Evolutionary conservation across 2,113 vertebrate genomes (phyloP).

Genomic region (Peucedramus taeniatus): DNA sequence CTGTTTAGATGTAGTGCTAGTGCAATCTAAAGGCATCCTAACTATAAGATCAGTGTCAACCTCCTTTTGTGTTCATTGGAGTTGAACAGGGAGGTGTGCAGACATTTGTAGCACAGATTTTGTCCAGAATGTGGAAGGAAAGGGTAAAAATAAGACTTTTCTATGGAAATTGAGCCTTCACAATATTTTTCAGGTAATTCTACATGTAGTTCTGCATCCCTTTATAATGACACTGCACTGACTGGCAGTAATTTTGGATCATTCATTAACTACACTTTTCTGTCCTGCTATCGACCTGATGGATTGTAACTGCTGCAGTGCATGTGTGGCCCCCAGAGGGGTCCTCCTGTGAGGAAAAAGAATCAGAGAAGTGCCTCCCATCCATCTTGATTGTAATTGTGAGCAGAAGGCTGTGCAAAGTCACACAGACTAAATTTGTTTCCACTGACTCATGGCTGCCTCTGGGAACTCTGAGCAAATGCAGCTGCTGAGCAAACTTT

Average conservation of each 20-base stretch:
- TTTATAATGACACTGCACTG: not conserved
- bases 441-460: not conserved
- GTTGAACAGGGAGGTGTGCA: not conserved
- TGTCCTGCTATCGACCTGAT: not conserved
- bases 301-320: not conserved
- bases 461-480: conserved; percentile 17
- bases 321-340: not conserved
- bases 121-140: not conserved
- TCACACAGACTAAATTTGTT: conserved; percentile 8
- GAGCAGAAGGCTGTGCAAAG: not conserved
- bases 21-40: not conserved
- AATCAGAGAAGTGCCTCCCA: not conserved
- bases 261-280: not conserved
- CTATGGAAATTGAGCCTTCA: not conserved
- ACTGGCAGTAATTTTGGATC: not conserved
- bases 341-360: not conserved
- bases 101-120: not conserved
- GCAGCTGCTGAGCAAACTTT: conserved; percentile 27
- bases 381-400: conserved; percentile 3
- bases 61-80: not conserved
- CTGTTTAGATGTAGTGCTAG: not conserved
- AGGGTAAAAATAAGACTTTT: not conserved
- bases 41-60: not conserved
- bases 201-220: not conserved
- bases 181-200: not conserved